Base-by-base conservation (phyloP, 2,797 vertebrate genomes). In the Danio jaintianensis region DNA sequence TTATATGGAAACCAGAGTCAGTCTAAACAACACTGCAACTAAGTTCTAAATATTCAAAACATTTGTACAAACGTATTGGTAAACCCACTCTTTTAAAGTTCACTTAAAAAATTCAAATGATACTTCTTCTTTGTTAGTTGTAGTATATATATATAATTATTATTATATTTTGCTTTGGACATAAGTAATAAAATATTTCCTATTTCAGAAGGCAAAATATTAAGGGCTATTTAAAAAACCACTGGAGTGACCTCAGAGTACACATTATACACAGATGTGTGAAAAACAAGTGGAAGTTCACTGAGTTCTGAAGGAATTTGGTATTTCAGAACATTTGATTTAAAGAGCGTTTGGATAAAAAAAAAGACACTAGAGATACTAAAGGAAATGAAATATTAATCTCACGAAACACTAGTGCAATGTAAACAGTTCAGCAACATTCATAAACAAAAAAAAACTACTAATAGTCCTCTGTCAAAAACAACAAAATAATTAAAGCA, bases 201-300 rank as follows among this genome's bases (percentile, higher is more conserved):
- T 55, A 68, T 40, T 71, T 70, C 48, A 52, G 70, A 68, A 76
- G 38, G 62, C 48, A 63, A 67, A 38, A 75, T 68, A 43, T 84
- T 73, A 82, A 79, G 52, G 71, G 78, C 78, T 76, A 56, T 83
- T 85, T 85, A 71, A 55, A 80, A 80, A 75, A 76, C 22, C 78
- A 67, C 59, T 42, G 55, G 56, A 74, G 71, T 18, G 29, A 79
- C 45, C 67, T 29, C 1, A 29, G 29, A 29, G 3, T 1, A 29
- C 3, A 29, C 29, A 29, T 29, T 29, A 29, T 29, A 29, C 29
- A 29, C 29, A 29, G 29, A 29, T 29, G 29, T 29, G 29, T 29
- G 29, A 29, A 29, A 29, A 29, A 29, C 29, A 82, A 63, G 42
- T 83, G 62, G 79, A 85, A 15, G 20, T n/a, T 36, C 20, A n/a